phyloP scores from a whole-genome alignment of 2,888 invertebrate genomes.

The Xanthia icteritia region DNA sequence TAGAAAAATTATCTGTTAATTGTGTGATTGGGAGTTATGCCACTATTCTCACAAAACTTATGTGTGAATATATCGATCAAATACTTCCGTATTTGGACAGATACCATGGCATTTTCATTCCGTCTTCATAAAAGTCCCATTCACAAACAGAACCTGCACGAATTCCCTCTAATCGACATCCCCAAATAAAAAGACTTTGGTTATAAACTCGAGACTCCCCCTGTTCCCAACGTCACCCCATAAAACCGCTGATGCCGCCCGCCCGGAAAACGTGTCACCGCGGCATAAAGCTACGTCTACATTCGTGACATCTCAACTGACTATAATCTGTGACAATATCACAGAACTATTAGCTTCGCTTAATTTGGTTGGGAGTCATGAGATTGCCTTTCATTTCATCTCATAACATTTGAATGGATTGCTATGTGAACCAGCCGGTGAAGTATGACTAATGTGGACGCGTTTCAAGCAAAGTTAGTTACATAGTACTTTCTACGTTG shows the following conservation, averaged over 20 bases:
- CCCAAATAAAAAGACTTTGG: background rate
- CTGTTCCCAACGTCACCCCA: too few relatives aligned
- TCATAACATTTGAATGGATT: background rate
- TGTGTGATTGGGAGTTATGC: background rate
- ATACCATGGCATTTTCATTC: background rate
- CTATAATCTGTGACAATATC: background rate
- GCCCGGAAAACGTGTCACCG: background rate
- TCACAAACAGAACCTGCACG: background rate
- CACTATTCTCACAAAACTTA: background rate
- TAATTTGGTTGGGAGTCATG: background rate
- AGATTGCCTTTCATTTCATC: background rate
- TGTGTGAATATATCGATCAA: too few relatives aligned
- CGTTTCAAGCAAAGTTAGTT: background rate
- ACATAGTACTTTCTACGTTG: too few relatives aligned
- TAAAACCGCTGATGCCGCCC: conserved; percentile 29
- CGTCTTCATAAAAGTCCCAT: background rate
- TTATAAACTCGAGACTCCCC: conserved; percentile 15
- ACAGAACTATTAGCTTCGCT: background rate
- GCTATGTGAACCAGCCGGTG: background rate
- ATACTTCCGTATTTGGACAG: background rate
- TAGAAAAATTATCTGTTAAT: background rate
- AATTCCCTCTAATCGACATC: background rate
- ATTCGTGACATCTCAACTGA: too few relatives aligned
- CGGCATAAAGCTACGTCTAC: background rate
- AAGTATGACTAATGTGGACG: background rate